phyloP scores from a whole-genome alignment of 2,797 vertebrate species.

The Pteronotus mesoamericanus region DNA sequence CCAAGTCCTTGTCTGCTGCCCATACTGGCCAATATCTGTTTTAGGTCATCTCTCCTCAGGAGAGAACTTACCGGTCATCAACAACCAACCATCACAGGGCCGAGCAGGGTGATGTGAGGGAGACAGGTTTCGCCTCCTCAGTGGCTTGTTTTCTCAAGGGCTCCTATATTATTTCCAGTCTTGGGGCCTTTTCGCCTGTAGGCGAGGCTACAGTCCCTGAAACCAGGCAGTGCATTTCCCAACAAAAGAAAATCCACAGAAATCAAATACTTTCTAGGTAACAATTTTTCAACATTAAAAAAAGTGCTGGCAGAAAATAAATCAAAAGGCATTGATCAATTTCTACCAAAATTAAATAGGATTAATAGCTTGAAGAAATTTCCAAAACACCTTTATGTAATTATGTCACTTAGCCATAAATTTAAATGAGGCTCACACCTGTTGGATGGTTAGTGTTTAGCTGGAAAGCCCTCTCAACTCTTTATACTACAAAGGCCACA shows the following conservation, averaged over 20 bases:
- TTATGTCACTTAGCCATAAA: neutral
- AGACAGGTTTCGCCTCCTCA: too few species aligned
- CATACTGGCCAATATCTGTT: too few species aligned
- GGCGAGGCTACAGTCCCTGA: too few species aligned
- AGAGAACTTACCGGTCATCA: too few species aligned
- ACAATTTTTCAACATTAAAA: neutral
- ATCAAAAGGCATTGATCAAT: neutral
- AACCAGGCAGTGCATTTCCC: too few species aligned
- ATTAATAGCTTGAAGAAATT: neutral
- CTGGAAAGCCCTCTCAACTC: neutral
- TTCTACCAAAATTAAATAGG: neutral
- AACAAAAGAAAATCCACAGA: neutral
- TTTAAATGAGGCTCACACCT: neutral
- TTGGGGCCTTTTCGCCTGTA: too few species aligned
- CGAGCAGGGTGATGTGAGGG: too few species aligned
- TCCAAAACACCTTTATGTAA: neutral
- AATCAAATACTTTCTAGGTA: neutral
- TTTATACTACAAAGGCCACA: neutral
- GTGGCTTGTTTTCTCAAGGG: too few species aligned
- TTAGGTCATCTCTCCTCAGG: too few species aligned
- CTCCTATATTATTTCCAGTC: too few species aligned
- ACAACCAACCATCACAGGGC: too few species aligned
- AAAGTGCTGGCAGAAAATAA: neutral
- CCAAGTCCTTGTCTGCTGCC: too few species aligned
- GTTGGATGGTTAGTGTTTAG: neutral